Conservation (phyloP, 2,113 vertebrate species). For the Poeciliopsis occidentalis region DNA sequence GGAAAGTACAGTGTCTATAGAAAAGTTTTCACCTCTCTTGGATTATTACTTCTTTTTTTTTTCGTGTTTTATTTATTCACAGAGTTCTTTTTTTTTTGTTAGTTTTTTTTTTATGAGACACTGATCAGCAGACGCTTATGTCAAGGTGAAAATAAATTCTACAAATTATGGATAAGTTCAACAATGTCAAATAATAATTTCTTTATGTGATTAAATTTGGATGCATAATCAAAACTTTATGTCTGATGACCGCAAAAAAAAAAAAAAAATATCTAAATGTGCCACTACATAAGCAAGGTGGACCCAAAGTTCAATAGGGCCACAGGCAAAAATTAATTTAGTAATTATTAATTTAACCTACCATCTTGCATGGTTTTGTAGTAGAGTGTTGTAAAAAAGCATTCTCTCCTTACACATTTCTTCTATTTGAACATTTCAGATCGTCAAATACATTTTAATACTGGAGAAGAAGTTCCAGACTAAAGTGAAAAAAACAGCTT, state of each 20-base stretch:
- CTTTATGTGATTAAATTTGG: background rate
- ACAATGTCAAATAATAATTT: background rate
- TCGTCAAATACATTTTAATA: background rate
- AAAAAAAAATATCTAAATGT: background rate
- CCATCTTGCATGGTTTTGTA: background rate
- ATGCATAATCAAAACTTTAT: background rate
- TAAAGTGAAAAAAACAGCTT: no score
- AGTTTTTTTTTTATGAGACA: slow-evolving; percentile 3
- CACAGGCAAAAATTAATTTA: background rate
- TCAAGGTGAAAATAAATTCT: background rate
- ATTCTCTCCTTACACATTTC: background rate
- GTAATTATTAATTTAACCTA: background rate
- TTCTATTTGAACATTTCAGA: background rate
- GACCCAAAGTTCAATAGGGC: background rate
- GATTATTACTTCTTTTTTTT: slow-evolving; percentile 21
- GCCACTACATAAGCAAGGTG: background rate
- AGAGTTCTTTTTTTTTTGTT: background rate
- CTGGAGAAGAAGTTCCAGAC: no score
- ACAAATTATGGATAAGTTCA: background rate
- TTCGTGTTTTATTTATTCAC: slow-evolving; percentile 36
- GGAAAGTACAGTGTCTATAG: slow-evolving; percentile 32
- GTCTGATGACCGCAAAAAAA: background rate
- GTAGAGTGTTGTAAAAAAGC: background rate
- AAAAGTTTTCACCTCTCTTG: slow-evolving; percentile 39
- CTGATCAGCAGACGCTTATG: slow-evolving; percentile 20